Evolutionary conservation across 1,140 invertebrate genomes (phyloP).

Genomic region (Dryas iulia): DNA sequence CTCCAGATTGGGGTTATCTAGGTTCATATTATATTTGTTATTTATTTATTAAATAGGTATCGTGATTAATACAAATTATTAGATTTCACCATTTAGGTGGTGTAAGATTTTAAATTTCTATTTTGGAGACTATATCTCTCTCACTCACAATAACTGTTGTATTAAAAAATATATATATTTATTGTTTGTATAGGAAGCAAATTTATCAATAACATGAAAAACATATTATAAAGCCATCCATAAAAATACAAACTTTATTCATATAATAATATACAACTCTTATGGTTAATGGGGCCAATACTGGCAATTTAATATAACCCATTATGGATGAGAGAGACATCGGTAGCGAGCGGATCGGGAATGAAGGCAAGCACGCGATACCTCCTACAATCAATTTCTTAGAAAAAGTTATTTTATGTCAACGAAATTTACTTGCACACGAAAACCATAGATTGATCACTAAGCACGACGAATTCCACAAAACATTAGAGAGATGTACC

Average conservation of each 20-base stretch:
- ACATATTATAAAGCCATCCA: conserved; percentile 6
- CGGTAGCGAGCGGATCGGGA: conserved; percentile 51
- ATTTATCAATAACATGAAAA: neutral
- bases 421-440: conserved; percentile 48
- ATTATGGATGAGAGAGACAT: conserved; percentile 64
- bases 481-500: neutral
- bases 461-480: neutral
- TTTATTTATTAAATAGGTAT: conserved; percentile 6
- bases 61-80: conserved; percentile 8
- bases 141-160: too few species aligned
- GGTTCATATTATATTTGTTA: conserved; percentile 27
- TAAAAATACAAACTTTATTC: conserved; percentile 34
- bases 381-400: conserved; percentile 67
- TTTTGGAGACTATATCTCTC: too few species aligned
- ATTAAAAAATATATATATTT: too few species aligned
- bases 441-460: conserved; percentile 53
- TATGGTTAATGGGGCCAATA: conserved; percentile 53
- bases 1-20: conserved; percentile 54
- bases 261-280: too few species aligned
- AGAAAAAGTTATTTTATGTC: conserved; percentile 68
- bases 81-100: too few species aligned
- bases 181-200: neutral
- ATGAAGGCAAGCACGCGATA: conserved; percentile 63
- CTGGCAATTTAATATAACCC: conserved; percentile 64
- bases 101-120: too few species aligned